These are phyloP conservation scores for Phaethornis superciliosus DNA, from an alignment of 2,113 vertebrate species.

Conservation along the genomic window DNA sequence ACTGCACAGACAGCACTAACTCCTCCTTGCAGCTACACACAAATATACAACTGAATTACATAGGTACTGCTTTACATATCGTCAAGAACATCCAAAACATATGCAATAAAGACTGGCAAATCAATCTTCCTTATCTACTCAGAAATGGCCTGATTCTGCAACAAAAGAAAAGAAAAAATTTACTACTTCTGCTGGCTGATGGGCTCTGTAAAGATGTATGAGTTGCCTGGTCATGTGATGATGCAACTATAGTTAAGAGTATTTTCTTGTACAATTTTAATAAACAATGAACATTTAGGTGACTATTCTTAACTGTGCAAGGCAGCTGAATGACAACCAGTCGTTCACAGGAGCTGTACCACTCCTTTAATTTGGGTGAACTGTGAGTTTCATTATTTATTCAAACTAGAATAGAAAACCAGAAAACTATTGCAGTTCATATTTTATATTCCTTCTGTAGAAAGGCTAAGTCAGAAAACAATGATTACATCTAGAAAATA, in stretches of 20 bases:
- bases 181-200: not conserved
- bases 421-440: not conserved
- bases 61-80: not conserved
- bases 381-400: not conserved
- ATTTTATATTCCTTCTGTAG: not conserved
- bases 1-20: not conserved
- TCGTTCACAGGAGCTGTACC: not conserved
- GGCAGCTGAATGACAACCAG: not conserved
- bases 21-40: not conserved
- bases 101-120: not conserved
- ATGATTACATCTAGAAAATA: not conserved
- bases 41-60: fast-evolving
- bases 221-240: not conserved
- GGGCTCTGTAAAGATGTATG: not conserved
- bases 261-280: slow-evolving; percentile 36
- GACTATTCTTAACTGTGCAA: not conserved
- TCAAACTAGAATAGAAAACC: not conserved
- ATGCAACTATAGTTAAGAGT: not conserved
- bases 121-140: not conserved
- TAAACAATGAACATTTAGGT: slow-evolving; percentile 6
- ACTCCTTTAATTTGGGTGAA: not conserved
- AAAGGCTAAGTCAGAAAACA: not conserved
- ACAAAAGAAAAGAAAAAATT: not conserved
- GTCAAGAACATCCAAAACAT: fast-evolving
- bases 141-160: not conserved